These are phyloP conservation scores for Martes martes DNA, from an alignment of 2,113 vertebrate species.

Conservation along the genomic window DNA sequence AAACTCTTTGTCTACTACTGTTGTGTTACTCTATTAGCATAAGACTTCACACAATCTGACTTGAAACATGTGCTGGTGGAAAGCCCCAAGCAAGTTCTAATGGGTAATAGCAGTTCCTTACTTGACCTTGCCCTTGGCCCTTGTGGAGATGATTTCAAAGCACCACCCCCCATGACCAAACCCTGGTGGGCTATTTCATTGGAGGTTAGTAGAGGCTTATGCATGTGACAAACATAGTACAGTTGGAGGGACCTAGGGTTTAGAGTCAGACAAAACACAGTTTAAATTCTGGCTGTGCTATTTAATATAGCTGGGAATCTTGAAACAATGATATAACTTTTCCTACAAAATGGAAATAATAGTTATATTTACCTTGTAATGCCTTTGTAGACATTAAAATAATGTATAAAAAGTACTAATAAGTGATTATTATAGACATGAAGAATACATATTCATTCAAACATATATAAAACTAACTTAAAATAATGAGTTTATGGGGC, in stretches of 20 bases:
- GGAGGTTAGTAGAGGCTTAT: background rate
- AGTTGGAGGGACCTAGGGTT: background rate
- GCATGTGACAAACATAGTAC: background rate
- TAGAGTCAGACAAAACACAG: background rate
- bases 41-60: background rate
- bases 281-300: background rate
- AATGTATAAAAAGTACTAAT: background rate
- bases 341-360: background rate
- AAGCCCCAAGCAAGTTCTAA: background rate
- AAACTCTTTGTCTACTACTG: no score
- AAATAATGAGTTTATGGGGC: background rate
- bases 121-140: background rate
- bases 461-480: background rate
- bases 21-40: background rate
- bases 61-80: background rate
- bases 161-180: background rate
- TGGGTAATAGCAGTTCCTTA: background rate
- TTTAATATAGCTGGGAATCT: background rate
- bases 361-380: background rate
- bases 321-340: background rate
- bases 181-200: background rate
- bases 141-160: background rate
- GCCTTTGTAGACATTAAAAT: background rate
- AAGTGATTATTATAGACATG: background rate
- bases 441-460: background rate